Evolutionary conservation across 2,113 vertebrate species (phyloP), one percentile per base, ranked within the genome.

Genomic region (Heptranchias perlo): DNA sequence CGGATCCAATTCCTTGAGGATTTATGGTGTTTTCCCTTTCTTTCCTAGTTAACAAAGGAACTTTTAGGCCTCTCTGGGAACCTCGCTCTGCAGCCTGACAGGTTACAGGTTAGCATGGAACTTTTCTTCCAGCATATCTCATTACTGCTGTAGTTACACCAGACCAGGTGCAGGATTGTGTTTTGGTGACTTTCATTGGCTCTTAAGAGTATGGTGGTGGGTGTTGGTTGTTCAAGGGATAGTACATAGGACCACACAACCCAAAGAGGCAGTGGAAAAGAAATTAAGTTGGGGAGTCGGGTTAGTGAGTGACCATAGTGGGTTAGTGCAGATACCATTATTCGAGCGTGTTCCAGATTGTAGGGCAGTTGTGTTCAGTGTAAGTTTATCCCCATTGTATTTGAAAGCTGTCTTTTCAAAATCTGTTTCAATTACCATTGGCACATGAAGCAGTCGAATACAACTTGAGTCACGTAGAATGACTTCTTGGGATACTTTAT

Each of bases 51-150:
- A 96, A 98, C 98, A 96, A 98, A 98, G 96, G 98, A 98, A 97
- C 97, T 98, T 97, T 97, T 97, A 96, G 98, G 98, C 96, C 96
- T 98, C 96, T 98, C 98, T 97, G 98, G 98, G 98, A 98, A 98
- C 97, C 98, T 98, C 97, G 97, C 98, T 97, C 97, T 98, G 58
- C 92, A 94, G 39, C 62, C 92, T 64, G 92, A 97, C 98, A 98
- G 98, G 98, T 98, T 97, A 97, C 96, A 16, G 96, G 54, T 39
- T 16, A 96, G 64, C 54, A 91, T 61, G 58, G 87, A 91, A n/a
- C 35, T 91, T 58, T n/a, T 61, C 31, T 91, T 78, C 73, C 73
- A 78, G n/a, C 28, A 2, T 78, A 39, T 18, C 35, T 78, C 11
- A 4, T 16, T 16, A 14, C 73, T 78, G 35, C n/a, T 13, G 11